Conservation (phyloP, 1,140 invertebrate species). For the Cyclargus thomasi region DNA sequence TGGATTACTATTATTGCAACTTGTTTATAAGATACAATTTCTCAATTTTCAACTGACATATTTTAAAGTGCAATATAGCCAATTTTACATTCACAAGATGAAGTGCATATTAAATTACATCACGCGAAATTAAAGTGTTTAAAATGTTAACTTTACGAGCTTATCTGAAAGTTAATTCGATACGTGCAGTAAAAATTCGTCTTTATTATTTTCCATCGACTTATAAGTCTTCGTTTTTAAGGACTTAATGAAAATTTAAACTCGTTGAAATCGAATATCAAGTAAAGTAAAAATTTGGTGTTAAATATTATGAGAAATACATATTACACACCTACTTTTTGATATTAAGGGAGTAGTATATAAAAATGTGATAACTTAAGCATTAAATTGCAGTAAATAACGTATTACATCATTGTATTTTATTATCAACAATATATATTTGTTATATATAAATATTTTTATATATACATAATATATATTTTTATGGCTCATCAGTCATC, state of each 20-base stretch:
- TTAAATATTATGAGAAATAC: not conserved
- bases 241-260: slow-evolving; percentile 7
- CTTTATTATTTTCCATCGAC: slow-evolving; percentile 8
- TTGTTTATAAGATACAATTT: not conserved
- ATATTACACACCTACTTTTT: too few relatives aligned
- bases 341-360: too few relatives aligned
- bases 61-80: not conserved
- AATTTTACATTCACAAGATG: not conserved
- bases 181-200: not conserved
- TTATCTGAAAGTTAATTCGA: not conserved
- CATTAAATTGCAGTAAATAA: too few relatives aligned
- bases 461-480: too few relatives aligned
- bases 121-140: not conserved
- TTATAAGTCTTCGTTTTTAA: not conserved
- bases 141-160: slow-evolving; percentile 2
- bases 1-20: too few relatives aligned
- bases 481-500: too few relatives aligned
- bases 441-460: too few relatives aligned
- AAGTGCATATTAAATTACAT: not conserved
- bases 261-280: not conserved
- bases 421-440: too few relatives aligned
- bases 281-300: not conserved
- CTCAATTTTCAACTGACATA: not conserved
- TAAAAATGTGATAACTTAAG: too few relatives aligned
- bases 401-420: too few relatives aligned